A percentile compares a stretch with the other conserved stretches of the same genome.
Conservation (phyloP, 2,888 invertebrate species). For the Apamea anceps region DNA sequence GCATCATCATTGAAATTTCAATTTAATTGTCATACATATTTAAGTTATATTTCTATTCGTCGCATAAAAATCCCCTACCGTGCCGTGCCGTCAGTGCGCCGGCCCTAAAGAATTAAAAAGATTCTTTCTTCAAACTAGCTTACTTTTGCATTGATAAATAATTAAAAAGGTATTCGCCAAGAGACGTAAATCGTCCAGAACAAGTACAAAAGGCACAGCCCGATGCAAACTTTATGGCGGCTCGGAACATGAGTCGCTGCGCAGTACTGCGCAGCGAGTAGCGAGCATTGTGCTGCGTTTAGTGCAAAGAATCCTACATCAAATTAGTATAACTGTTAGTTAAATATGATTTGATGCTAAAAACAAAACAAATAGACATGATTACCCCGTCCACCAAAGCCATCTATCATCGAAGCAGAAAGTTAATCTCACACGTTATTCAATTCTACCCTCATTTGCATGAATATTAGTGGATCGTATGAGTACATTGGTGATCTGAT, state of each 20-base stretch:
- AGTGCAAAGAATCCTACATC: not conserved
- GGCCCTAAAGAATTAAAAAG: not conserved
- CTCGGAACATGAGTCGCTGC: not conserved
- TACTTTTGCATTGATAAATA: not conserved
- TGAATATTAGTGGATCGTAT: not conserved
- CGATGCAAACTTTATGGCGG: not conserved
- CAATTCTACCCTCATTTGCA: not conserved
- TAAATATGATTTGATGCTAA: slow-evolving; percentile 1
- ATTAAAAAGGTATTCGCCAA: not conserved
- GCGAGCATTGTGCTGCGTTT: not conserved
- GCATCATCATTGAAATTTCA: no score
- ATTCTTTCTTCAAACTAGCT: not conserved
- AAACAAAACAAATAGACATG: slow-evolving; percentile 23
- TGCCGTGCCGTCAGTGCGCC: no score
- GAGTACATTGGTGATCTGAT: slow-evolving; percentile 42
- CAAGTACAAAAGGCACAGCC: not conserved
- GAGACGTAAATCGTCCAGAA: not conserved
- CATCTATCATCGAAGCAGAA: slow-evolving; percentile 2
- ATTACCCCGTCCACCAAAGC: not conserved
- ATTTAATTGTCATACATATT: no score
- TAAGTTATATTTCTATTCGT: no score
- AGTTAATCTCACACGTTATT: not conserved
- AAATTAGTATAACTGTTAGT: slow-evolving; percentile 28
- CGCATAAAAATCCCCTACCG: no score
- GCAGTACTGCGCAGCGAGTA: no score